Percentiles rank a stretch among this genome's conserved stretches.
These are phyloP conservation scores for Natator depressus DNA, from an alignment of 2,113 vertebrate species.

Conservation along the genomic window DNA sequence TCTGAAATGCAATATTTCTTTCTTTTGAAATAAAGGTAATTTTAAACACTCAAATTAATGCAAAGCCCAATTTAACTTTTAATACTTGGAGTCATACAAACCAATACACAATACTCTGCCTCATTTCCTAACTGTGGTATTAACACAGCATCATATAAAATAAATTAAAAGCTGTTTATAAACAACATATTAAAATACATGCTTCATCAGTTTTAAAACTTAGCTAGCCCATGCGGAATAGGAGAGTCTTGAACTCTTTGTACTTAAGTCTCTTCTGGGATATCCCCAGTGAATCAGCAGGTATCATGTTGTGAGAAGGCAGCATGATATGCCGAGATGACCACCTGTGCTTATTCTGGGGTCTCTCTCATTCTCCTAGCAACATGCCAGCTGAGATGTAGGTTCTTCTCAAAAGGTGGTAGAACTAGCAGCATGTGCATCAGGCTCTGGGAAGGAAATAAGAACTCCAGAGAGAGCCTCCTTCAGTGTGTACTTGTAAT, in stretches of 20 bases:
- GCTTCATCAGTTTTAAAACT: fast-evolving
- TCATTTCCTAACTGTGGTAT: not conserved
- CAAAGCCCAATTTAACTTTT: not conserved
- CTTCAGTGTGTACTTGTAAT: constrained; percentile 41
- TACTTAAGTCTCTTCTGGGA: not conserved
- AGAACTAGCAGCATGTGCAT: not conserved
- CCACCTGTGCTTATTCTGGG: not conserved
- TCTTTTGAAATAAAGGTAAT: not conserved
- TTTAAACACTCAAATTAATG: not conserved
- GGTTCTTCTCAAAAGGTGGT: not conserved
- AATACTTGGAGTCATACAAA: not conserved
- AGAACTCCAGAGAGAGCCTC: constrained; percentile 25
- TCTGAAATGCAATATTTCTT: not conserved
- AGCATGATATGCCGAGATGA: fast-evolving
- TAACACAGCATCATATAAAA: not conserved
- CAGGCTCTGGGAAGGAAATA: constrained; percentile 23
- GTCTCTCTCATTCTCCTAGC: not conserved
- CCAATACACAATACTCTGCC: not conserved
- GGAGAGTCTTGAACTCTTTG: not conserved
- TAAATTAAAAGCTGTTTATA: not conserved
- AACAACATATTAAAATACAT: not conserved
- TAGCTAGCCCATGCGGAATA: fast-evolving
- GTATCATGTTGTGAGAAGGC: not conserved
- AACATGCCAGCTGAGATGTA: not conserved
- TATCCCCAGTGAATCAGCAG: not conserved